Conservation (phyloP, 2,113 vertebrate genomes). For the Callopanchax toddi region DNA sequence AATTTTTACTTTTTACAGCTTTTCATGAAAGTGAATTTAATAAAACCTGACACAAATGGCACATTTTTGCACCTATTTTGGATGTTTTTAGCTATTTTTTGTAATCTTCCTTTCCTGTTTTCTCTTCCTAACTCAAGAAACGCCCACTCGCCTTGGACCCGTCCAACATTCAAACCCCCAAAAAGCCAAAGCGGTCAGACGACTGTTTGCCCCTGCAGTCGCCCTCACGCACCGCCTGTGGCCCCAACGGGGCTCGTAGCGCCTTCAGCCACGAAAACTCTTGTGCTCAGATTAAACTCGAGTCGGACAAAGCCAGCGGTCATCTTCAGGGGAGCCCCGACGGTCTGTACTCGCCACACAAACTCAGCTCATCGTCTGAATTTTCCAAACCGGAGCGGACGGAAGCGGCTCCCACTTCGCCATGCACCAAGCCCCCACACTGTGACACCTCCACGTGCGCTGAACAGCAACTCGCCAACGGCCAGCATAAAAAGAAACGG, state of each 20-base stretch:
- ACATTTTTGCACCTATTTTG: too few relatives aligned
- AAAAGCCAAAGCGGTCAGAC: constrained; percentile 78
- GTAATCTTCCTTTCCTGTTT: not conserved
- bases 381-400: constrained; percentile 59
- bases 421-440: constrained; percentile 57
- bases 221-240: constrained; percentile 62
- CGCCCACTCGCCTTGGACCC: constrained; percentile 74
- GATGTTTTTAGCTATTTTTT: not conserved
- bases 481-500: constrained; percentile 79
- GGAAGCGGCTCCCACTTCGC: constrained; percentile 34
- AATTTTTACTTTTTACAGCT: not conserved
- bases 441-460: constrained; percentile 59
- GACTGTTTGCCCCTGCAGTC: constrained; percentile 66
- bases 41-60: too few relatives aligned
- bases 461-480: constrained; percentile 62
- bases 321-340: constrained; percentile 68
- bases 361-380: constrained; percentile 48
- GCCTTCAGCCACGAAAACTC: constrained; percentile 58
- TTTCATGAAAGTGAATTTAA: not conserved
- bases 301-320: constrained; percentile 63
- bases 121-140: constrained; percentile 68
- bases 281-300: constrained; percentile 61
- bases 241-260: constrained; percentile 42
- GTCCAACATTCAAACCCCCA: constrained; percentile 73
- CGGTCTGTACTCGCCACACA: constrained; percentile 68